phyloP scores from a whole-genome alignment of 2,888 invertebrate genomes.

The Drosophila prolongata region DNA sequence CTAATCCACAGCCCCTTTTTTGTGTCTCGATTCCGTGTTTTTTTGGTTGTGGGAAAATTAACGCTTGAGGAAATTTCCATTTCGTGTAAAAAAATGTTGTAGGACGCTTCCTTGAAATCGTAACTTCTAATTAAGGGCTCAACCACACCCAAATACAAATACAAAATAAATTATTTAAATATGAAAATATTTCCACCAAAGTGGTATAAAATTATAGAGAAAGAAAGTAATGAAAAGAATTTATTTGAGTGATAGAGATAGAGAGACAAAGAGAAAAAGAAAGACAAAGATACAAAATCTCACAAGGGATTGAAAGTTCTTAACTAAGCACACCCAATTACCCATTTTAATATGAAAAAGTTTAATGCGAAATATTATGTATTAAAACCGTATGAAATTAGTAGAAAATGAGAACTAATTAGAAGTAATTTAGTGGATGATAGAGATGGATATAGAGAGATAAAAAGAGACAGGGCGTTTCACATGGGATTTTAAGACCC shows the following conservation, averaged over 20 bases:
- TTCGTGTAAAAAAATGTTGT: slow-evolving; percentile 20
- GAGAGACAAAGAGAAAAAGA: background rate
- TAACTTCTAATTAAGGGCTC: slow-evolving; percentile 11
- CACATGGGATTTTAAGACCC: slow-evolving; percentile 62
- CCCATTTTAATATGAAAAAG: too few species aligned
- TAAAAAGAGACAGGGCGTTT: slow-evolving; percentile 35
- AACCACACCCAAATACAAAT: background rate
- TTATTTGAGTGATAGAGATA: slow-evolving; percentile 10
- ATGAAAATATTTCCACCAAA: background rate
- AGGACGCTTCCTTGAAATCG: slow-evolving; percentile 44
- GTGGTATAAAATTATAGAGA: background rate
- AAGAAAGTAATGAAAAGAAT: slow-evolving; percentile 47
- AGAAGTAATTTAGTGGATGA: slow-evolving; percentile 26
- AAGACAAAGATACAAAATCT: background rate
- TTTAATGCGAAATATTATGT: background rate
- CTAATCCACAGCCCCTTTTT: background rate
- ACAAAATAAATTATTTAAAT: background rate
- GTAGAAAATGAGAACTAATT: slow-evolving; percentile 49
- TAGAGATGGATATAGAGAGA: slow-evolving; percentile 6
- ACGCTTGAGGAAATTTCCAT: slow-evolving; percentile 35
- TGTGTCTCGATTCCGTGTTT: background rate
- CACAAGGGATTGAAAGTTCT: background rate
- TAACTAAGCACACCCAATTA: background rate
- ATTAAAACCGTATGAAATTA: slow-evolving; percentile 5
- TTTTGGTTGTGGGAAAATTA: background rate